Conservation (phyloP, 1,140 invertebrate species). For the Mylabris phalerata region DNA sequence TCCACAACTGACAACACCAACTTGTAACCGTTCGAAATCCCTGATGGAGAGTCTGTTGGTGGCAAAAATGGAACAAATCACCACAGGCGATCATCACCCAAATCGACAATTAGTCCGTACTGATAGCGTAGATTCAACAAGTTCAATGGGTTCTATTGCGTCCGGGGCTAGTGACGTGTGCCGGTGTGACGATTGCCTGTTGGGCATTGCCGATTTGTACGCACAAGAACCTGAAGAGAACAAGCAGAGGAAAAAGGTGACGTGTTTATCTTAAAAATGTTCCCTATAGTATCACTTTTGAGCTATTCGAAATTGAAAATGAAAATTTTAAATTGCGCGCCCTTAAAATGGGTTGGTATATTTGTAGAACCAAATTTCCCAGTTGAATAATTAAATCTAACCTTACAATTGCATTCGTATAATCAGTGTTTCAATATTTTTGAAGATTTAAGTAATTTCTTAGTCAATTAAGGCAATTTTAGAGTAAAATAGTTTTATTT, state of each 20-base stretch:
- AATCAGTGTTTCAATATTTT: neutral
- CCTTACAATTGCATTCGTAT: neutral
- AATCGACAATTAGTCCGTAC: conserved; percentile 53
- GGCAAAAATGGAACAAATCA: conserved; percentile 64
- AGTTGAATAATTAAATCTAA: neutral
- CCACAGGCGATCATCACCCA: conserved; percentile 27
- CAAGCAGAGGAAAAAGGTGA: conserved; percentile 57
- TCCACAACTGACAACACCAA: conserved; percentile 14
- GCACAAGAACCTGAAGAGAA: conserved; percentile 52
- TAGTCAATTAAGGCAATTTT: too few species aligned
- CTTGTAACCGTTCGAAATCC: conserved; percentile 49
- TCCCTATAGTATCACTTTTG: neutral
- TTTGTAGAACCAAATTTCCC: neutral
- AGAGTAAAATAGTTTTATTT: neutral
- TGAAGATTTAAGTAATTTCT: too few species aligned
- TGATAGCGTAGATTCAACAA: conserved; percentile 70
- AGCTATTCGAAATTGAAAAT: neutral
- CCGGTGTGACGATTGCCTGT: conserved; percentile 72
- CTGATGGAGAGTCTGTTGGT: conserved; percentile 70
- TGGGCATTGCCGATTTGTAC: conserved; percentile 70
- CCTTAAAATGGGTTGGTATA: neutral
- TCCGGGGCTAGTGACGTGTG: conserved; percentile 67
- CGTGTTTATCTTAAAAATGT: neutral
- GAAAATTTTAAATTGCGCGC: neutral
- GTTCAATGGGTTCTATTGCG: conserved; percentile 61